Conservation (phyloP, 2,797 vertebrate genomes). For the Anabas testudineus region DNA sequence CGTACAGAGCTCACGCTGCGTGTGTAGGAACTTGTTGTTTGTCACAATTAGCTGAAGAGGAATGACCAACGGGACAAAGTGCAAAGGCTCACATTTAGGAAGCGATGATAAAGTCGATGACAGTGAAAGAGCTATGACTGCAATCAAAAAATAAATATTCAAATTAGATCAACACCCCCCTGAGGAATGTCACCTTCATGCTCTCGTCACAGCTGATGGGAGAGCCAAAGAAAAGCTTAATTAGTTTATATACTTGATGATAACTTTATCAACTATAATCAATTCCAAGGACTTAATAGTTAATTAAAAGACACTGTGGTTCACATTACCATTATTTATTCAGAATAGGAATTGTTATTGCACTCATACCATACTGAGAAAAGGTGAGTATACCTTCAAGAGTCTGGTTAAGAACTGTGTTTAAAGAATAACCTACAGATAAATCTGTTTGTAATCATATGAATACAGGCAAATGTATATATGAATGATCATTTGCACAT, state of each 20-base stretch:
- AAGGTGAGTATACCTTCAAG: too few species aligned
- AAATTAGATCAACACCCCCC: neutral
- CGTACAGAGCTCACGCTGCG: constrained; percentile 17
- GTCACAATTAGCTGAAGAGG: neutral
- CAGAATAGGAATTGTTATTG: too few species aligned
- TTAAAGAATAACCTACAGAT: too few species aligned
- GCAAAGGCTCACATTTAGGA: constrained; percentile 9
- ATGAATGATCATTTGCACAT: too few species aligned
- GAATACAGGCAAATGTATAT: too few species aligned
- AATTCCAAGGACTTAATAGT: too few species aligned
- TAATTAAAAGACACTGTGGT: too few species aligned
- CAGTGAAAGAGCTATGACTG: neutral
- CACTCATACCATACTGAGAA: too few species aligned
- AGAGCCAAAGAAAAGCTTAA: neutral
- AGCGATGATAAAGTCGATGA: constrained; percentile 1
- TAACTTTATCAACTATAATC: neutral
- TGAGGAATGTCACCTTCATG: too few species aligned
- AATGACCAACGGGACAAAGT: constrained; percentile 23
- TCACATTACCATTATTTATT: too few species aligned
- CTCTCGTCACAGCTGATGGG: neutral
- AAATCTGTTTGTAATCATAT: too few species aligned
- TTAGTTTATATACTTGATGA: neutral
- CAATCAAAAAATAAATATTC: neutral
- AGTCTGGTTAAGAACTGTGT: too few species aligned
- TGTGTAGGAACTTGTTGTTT: constrained; percentile 32